Base-by-base conservation (phyloP, 2,113 vertebrate genomes). In the Aleadryas rufinucha region DNA sequence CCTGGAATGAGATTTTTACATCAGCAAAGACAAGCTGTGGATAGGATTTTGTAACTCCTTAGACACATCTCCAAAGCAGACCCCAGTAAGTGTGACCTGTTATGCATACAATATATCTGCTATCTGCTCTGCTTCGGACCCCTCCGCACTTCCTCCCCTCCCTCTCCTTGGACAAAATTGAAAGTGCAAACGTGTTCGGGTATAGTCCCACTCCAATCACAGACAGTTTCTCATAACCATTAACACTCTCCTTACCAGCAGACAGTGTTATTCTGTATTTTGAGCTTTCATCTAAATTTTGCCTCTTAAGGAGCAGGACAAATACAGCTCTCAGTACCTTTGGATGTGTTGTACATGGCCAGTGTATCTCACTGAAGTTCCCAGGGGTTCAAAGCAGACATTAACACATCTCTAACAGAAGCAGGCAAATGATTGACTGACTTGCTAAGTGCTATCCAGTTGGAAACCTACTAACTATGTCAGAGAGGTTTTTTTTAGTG, bases 301-400 rank as follows among this genome's bases (percentile, higher is more conserved):
- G 5, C 30, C 21, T 78, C 28, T 57, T 61, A 69, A 64, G 49
- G 41, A 97, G 27, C 61, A 89, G 61, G 86, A 86, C 31, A 75
- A 92, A 79, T 33, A 89, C 49, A 86, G 57, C 50, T 94, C 95
- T 90, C 68, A 75, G 70, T 84, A 93, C 75, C 31, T 84, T 81
- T 57, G 53, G 42, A 87, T 94, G n/a, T 65, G 70, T 16, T 92
- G 59, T 70, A 90, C 27, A 71, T 24, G 83, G 44, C 37, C 84
- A 66, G 10, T 45, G 80, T 49, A 35, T n/a, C 33, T 57, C 45
- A 70, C 68, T 87, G 83, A 95, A 87, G 47, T 57, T 79, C 70
- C 60, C 60, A 89, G 23, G 5, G 21, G 44, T 49, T 78, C 84
- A 65, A 86, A 93, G 74, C 59, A 96, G 42, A 49, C 33, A 68